Conservation (phyloP, 1,140 invertebrate genomes). For the Cyphomyrmex costatus region DNA sequence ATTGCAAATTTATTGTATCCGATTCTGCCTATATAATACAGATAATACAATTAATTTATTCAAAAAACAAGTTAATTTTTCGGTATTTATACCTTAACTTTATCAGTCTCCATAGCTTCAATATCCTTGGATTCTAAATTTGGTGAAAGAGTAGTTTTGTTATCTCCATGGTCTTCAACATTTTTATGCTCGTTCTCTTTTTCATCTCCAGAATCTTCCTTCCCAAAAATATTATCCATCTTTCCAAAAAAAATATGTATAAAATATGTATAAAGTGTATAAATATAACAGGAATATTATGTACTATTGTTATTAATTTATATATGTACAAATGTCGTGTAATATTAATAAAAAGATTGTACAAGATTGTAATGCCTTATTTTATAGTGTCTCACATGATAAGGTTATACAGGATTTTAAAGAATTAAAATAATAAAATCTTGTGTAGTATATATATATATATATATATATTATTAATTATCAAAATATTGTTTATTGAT, state of each 20-base stretch:
- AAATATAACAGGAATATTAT: not conserved
- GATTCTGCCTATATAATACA: slow-evolving; percentile 65
- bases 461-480: too few relatives aligned
- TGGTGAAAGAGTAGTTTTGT: slow-evolving; percentile 56
- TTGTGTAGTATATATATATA: too few relatives aligned
- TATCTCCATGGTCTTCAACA: slow-evolving; percentile 59
- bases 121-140: slow-evolving; percentile 66
- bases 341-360: too few relatives aligned
- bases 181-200: slow-evolving; percentile 73
- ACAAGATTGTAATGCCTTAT: too few relatives aligned
- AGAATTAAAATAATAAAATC: too few relatives aligned
- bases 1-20: slow-evolving; percentile 74
- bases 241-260: not conserved
- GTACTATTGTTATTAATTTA: not conserved
- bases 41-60: not conserved
- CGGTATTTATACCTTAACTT: slow-evolving; percentile 64
- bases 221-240: slow-evolving; percentile 81
- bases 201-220: slow-evolving; percentile 81
- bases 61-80: slow-evolving; percentile 7
- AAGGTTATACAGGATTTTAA: too few relatives aligned
- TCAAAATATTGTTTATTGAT: too few relatives aligned
- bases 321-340: too few relatives aligned
- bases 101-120: slow-evolving; percentile 65
- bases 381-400: too few relatives aligned
- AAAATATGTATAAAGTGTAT: not conserved